Evolutionary conservation across 2,113 vertebrate species (phyloP), one percentile per base, ranked within the genome.

Genomic region (Vidua macroura): DNA sequence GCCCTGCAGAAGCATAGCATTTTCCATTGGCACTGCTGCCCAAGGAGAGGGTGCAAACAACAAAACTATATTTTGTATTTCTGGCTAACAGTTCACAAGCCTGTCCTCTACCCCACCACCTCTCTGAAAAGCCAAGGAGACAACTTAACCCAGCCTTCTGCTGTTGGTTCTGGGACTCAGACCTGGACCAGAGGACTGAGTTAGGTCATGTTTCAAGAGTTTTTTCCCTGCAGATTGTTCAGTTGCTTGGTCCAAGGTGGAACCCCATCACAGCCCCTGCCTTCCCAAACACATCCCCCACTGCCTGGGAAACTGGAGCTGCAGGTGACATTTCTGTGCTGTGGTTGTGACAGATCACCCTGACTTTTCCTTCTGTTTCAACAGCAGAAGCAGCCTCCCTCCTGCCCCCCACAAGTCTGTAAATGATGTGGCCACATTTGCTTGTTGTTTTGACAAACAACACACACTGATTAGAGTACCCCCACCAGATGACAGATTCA

Each of bases 371-470:
- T 39, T 75, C 43, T 74, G 59, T 23, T 95, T 85, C 39, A 59
- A 25, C 78, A 79, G 62, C 23, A 85, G 72, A 86, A 86, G n/a
- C 39, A 86, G 25, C 39, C 66, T 85, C 43, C 30, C 14, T 19
- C 19, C 43, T 64, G 46, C 52, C 81, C 64, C 59, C 64, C 48
- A 53, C 28, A 28, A 83, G 39, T 48, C 52, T 55, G 56, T 70
- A 86, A 90, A 59, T 46, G 83, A 83, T 81, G 69, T 52, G 76
- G 49, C 68, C 83, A 67, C 76, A 70, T 83, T 94, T 83, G 39
- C 74, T 86, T 48, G 52, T 59, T 93, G 79, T 90, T 95, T 86
- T 88, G 91, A 93, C 64, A 92, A 94, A 70, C 44, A 89, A 30
- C 56, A 31, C 24, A 20, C 0, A 0, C 44, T 52, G 86, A 74